Percentiles rank a stretch among this genome's conserved stretches.
Evolutionary conservation across 30 jellyfish, hydroid and myxozoan genomes (phyloP).

Genomic region (Turritopsis dohrnii): DNA sequence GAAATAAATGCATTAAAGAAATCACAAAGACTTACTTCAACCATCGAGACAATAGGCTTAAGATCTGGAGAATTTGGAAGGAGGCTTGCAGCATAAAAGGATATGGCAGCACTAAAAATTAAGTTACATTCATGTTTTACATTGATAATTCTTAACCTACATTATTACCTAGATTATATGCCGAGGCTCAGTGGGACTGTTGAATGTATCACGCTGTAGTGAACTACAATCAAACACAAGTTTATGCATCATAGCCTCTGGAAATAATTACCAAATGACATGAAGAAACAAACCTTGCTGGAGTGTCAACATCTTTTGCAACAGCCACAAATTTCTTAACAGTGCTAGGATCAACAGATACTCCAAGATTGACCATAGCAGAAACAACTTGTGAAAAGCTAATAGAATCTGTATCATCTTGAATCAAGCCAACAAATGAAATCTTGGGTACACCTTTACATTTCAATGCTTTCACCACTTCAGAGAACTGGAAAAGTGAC

Average conservation of each 20-base stretch:
- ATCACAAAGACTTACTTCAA: constrained; percentile 39
- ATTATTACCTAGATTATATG: not conserved
- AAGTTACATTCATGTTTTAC: not conserved
- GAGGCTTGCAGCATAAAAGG: constrained; percentile 82
- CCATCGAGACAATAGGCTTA: constrained; percentile 57
- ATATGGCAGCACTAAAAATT: constrained; percentile 53
- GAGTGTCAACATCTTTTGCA: constrained; percentile 70
- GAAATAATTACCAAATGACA: not conserved
- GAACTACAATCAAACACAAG: constrained; percentile 2
- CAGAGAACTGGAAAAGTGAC: constrained; percentile 57
- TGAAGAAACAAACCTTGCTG: constrained; percentile 59
- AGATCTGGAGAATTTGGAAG: constrained; percentile 56
- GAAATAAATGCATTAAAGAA: not conserved
- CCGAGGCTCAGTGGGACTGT: constrained; percentile 50
- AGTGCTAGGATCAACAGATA: constrained; percentile 32
- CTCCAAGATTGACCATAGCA: constrained; percentile 57
- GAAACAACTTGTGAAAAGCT: constrained; percentile 53
- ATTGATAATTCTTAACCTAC: not conserved
- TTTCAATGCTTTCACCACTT: constrained; percentile 47
- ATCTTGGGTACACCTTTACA: constrained; percentile 70
- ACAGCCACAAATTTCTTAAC: constrained; percentile 51
- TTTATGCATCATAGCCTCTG: constrained; percentile 25
- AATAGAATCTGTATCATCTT: constrained; percentile 49
- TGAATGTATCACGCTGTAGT: constrained; percentile 22
- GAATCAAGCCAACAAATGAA: constrained; percentile 22